Conservation (phyloP, 2,113 vertebrate genomes). For the Hylia prasina region DNA sequence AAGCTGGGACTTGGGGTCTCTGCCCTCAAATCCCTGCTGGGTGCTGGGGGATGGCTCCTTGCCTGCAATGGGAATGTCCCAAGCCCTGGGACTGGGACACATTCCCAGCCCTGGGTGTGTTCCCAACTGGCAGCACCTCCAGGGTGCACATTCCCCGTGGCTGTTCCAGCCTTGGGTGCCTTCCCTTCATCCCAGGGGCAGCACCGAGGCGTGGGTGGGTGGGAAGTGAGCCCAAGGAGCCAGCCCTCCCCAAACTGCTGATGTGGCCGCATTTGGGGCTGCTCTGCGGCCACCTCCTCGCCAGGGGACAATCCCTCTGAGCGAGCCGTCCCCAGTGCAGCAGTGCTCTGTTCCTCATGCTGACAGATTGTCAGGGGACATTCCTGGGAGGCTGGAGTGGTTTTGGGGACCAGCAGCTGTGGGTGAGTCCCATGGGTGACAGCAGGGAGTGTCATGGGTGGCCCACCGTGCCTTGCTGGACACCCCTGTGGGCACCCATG, state of each 20-base stretch:
- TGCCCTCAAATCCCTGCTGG: neutral
- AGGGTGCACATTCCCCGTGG: rapidly evolving
- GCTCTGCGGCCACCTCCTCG: neutral
- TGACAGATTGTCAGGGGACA: neutral
- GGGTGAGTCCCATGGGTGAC: neutral
- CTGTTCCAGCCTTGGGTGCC: neutral
- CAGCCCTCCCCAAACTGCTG: neutral
- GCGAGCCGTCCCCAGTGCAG: neutral
- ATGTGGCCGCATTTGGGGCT: neutral
- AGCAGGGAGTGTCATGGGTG: neutral
- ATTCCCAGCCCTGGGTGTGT: neutral
- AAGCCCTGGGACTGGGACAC: neutral
- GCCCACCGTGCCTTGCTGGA: neutral
- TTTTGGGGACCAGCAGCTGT: neutral
- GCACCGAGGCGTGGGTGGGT: rapidly evolving
- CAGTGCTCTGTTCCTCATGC: neutral
- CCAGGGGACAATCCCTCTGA: neutral
- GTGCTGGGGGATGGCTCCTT: rapidly evolving
- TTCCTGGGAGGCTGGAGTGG: neutral
- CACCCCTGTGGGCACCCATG: neutral
- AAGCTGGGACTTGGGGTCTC: neutral
- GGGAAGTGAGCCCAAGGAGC: rapidly evolving
- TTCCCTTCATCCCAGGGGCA: neutral
- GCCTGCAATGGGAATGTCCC: neutral
- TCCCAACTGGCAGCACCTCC: neutral